These are phyloP conservation scores for Syritta pipiens DNA, from an alignment of 2,888 invertebrate species.

Conservation along the genomic window DNA sequence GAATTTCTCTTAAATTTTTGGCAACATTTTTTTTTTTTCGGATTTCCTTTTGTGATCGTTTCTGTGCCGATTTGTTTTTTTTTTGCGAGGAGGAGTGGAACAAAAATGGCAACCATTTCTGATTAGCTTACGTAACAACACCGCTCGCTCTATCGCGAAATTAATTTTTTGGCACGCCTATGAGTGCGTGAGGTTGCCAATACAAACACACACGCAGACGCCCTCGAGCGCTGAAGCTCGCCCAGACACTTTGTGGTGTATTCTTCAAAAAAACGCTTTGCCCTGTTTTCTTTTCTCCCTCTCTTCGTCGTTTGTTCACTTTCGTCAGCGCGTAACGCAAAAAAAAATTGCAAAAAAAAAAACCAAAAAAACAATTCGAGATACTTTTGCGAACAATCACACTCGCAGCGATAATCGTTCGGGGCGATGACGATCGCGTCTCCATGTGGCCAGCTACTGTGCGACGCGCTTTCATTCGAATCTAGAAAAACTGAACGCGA, in stretches of 20 bases:
- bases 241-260: too few species aligned
- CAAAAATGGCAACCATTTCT: conserved; percentile 27
- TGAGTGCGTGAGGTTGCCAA: conserved; percentile 34
- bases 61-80: conserved; percentile 31
- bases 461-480: conserved; percentile 12
- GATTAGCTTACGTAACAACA: conserved; percentile 43
- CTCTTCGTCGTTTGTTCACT: conserved; percentile 6
- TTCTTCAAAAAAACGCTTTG: too few species aligned
- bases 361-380: conserved; percentile 6
- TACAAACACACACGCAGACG: not conserved
- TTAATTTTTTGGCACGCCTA: conserved; percentile 33
- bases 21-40: too few species aligned
- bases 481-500: conserved; percentile 33
- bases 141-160: not conserved
- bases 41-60: too few species aligned
- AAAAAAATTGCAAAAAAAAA: conserved; percentile 8
- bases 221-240: too few species aligned
- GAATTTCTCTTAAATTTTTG: not conserved
- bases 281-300: not conserved
- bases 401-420: conserved; percentile 9
- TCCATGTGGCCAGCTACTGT: conserved; percentile 5
- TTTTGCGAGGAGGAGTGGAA: not conserved
- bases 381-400: conserved; percentile 34
- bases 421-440: conserved; percentile 26
- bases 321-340: conserved; percentile 41